These are phyloP conservation scores for Callinectes sapidus DNA, from an alignment of 2,888 invertebrate genomes.

Conservation along the genomic window DNA sequence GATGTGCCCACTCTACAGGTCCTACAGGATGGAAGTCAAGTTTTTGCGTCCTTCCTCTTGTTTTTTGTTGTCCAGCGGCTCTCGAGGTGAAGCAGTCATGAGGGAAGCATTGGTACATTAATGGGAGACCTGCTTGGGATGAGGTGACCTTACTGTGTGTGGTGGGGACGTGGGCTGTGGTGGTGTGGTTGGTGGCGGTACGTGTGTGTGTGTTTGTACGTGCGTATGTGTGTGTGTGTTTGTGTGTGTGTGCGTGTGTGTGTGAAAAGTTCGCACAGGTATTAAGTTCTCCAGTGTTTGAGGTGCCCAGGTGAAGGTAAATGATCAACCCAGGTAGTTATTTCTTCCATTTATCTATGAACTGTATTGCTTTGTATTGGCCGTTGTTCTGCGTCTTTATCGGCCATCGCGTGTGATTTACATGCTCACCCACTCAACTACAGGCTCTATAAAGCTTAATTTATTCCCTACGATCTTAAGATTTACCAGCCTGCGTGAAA, in stretches of 20 bases:
- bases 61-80: not conserved
- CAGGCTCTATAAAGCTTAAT: not conserved
- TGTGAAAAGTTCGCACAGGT: not conserved
- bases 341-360: not conserved
- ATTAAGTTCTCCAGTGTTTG: not conserved
- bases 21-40: slow-evolving; percentile 11
- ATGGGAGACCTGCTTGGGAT: not conserved
- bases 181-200: not conserved
- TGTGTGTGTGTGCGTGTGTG: too few relatives aligned
- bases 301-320: not conserved
- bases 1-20: not conserved
- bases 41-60: not conserved
- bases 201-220: slow-evolving; percentile 29
- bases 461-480: not conserved
- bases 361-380: not conserved
- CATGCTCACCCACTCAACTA: not conserved
- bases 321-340: not conserved
- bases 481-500: not conserved
- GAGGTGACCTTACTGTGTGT: slow-evolving; percentile 12
- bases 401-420: not conserved
- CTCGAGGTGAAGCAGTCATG: not conserved
- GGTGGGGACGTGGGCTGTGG: not conserved
- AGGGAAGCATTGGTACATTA: not conserved
- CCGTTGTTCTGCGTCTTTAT: not conserved
- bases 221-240: too few relatives aligned